phyloP scores from a whole-genome alignment of 2,888 invertebrate species.

The Zygothrica quintamaculata region DNA sequence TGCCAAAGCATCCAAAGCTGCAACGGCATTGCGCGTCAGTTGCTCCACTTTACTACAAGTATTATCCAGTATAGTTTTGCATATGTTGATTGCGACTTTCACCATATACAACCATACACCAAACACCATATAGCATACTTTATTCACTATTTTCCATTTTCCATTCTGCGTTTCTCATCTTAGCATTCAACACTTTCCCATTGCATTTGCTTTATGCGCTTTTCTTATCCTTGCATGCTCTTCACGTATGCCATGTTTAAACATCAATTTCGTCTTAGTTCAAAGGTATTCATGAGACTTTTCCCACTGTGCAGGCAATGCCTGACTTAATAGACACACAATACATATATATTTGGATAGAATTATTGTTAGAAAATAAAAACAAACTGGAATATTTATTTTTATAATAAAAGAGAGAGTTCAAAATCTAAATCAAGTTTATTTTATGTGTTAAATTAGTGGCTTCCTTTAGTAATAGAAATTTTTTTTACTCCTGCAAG shows the following conservation, averaged over 20 bases:
- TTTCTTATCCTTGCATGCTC: conserved; percentile 21
- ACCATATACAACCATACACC: conserved; percentile 31
- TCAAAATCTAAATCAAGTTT: too few relatives aligned
- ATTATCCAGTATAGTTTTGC: conserved; percentile 25
- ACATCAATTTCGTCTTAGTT: conserved; percentile 43
- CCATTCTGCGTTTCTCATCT: conserved; percentile 37
- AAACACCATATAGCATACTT: conserved; percentile 21
- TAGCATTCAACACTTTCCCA: too few relatives aligned
- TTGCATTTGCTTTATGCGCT: conserved; percentile 24
- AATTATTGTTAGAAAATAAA: too few relatives aligned
- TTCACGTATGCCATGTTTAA: conserved; percentile 43
- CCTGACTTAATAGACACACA: conserved; percentile 20
- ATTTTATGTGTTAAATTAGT: too few relatives aligned
- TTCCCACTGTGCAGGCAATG: conserved; percentile 33
- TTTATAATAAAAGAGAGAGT: too few relatives aligned
- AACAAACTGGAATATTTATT: too few relatives aligned
- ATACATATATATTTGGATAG: too few relatives aligned
- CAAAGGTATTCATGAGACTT: conserved; percentile 43
- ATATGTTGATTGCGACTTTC: conserved; percentile 75
- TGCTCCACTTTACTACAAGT: conserved; percentile 52
- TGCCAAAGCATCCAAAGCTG: conserved; percentile 39
- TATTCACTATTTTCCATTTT: conserved; percentile 39
- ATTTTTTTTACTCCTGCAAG: too few relatives aligned
- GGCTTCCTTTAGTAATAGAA: too few relatives aligned
- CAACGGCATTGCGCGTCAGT: conserved; percentile 8